Percentiles rank a stretch among this genome's conserved stretches.
These are phyloP conservation scores for Diplazon laetatorius DNA, from an alignment of 2,888 invertebrate genomes.

Conservation along the genomic window DNA sequence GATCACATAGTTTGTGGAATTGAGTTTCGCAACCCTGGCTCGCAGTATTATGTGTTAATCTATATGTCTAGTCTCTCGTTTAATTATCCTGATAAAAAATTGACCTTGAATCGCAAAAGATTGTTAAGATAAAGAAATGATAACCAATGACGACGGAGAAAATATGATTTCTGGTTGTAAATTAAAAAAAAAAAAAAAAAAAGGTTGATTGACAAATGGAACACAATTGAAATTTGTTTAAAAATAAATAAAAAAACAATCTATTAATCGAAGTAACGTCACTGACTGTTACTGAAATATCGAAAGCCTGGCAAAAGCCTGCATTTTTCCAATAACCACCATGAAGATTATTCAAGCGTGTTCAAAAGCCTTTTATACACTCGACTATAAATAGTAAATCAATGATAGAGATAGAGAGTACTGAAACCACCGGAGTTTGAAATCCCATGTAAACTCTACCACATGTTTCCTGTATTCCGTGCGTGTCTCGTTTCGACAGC, in stretches of 20 bases:
- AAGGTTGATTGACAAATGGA: no score
- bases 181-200: no score
- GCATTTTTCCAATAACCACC: slow-evolving; percentile 79
- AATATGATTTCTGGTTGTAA: no score
- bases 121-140: no score
- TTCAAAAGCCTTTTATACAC: slow-evolving; percentile 76
- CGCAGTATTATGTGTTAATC: neutral
- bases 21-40: slow-evolving; percentile 19
- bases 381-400: slow-evolving; percentile 77
- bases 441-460: slow-evolving; percentile 2
- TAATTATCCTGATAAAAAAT: neutral
- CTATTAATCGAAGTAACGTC: slow-evolving; percentile 52
- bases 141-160: no score
- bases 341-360: slow-evolving; percentile 78
- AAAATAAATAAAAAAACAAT: no score
- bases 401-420: slow-evolving; percentile 58
- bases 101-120: no score
- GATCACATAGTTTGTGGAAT: neutral
- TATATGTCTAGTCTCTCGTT: neutral
- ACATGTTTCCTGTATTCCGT: slow-evolving; percentile 17
- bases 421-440: slow-evolving; percentile 49
- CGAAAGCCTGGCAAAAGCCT: slow-evolving; percentile 50
- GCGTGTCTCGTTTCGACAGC: slow-evolving; percentile 6
- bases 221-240: no score
- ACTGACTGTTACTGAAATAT: slow-evolving; percentile 52